A percentile compares a stretch with the other conserved stretches of the same genome.
Evolutionary conservation across 1,140 invertebrate genomes (phyloP).

Genomic region (Chlorops oryzae): DNA sequence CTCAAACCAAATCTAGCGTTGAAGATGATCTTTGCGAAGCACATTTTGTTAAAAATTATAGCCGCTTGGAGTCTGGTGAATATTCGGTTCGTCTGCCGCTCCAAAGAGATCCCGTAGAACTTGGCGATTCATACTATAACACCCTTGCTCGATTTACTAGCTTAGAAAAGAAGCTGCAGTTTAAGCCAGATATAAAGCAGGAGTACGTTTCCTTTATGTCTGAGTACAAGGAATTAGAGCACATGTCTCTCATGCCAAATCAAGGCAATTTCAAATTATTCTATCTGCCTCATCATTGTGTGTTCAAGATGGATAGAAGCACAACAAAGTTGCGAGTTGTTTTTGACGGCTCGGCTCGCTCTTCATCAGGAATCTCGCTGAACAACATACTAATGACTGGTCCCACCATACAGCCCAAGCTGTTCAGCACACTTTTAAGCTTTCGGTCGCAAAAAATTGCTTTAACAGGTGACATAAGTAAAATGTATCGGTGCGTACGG

Average conservation of each 20-base stretch:
- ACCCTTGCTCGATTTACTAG: constrained; percentile 29
- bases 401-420: constrained; percentile 1
- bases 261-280: not conserved
- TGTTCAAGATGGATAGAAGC: not conserved
- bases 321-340: constrained; percentile 5
- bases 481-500: constrained; percentile 19
- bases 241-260: constrained; percentile 22
- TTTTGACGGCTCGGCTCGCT: constrained; percentile 16
- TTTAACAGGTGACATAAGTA: constrained; percentile 5
- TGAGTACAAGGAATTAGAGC: constrained; percentile 25
- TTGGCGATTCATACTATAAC: constrained; percentile 29
- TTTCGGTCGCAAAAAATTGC: constrained; percentile 6
- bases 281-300: not conserved
- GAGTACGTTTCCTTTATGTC: constrained; percentile 30
- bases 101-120: constrained; percentile 16
- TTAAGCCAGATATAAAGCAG: constrained; percentile 1
- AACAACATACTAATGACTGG: constrained; percentile 3
- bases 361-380: not conserved
- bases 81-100: constrained; percentile 21
- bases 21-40: too few relatives aligned
- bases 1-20: too few relatives aligned
- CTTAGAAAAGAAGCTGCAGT: constrained; percentile 30
- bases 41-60: constrained; percentile 4
- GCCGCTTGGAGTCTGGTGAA: constrained; percentile 8
- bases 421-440: constrained; percentile 1